These are phyloP conservation scores for Tringa solitaria DNA, from an alignment of 2,113 vertebrate species.

Conservation along the genomic window DNA sequence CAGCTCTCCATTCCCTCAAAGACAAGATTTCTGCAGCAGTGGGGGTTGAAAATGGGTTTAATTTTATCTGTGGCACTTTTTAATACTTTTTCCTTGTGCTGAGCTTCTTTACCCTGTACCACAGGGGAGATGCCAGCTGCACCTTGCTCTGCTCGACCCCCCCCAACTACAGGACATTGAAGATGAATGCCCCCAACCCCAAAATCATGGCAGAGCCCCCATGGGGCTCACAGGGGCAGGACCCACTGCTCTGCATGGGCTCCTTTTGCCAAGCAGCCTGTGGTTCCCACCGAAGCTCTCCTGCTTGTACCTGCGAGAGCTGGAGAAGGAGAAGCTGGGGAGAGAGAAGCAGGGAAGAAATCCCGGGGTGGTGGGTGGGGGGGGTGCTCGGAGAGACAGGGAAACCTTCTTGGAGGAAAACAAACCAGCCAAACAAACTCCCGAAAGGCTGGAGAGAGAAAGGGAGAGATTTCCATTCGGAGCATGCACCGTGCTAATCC, in stretches of 20 bases:
- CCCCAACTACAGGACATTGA: neutral
- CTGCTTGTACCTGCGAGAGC: rapidly evolving
- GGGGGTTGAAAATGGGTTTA: neutral
- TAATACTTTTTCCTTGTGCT: neutral
- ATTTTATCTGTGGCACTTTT: neutral
- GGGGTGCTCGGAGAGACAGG: neutral
- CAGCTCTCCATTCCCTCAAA: neutral
- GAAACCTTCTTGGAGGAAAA: neutral
- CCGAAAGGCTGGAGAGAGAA: neutral
- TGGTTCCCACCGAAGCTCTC: rapidly evolving
- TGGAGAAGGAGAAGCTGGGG: neutral
- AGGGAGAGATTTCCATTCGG: slow-evolving; percentile 25
- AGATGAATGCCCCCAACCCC: neutral
- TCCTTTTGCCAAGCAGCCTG: neutral
- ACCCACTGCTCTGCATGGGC: rapidly evolving
- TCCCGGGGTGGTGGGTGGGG: too few relatives aligned
- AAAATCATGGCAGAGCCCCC: neutral
- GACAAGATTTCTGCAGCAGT: neutral
- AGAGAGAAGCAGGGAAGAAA: neutral
- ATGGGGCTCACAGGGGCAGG: neutral
- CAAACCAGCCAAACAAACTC: neutral
- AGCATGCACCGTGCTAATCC: slow-evolving; percentile 8
- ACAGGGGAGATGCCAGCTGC: neutral
- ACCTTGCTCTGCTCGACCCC: neutral
- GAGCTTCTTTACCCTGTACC: neutral